Evolutionary conservation across 2,113 vertebrate species (phyloP).

Genomic region (Neopipo cinnamomea): DNA sequence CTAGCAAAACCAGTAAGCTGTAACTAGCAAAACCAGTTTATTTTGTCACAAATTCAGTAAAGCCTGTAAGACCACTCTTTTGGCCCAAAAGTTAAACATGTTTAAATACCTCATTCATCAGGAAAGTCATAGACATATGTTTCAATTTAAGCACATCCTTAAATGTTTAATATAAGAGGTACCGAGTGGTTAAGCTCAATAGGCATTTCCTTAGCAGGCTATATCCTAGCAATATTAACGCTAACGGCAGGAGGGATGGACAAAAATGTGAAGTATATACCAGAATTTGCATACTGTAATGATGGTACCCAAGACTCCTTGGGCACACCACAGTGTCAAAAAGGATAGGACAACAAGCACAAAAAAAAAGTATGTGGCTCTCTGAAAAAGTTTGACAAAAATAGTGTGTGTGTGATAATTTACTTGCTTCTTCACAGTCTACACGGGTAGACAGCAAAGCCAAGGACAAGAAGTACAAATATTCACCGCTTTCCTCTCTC

Average conservation of each 20-base stretch:
- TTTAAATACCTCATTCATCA: not conserved
- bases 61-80: not conserved
- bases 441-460: not conserved
- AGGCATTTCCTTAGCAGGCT: not conserved
- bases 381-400: not conserved
- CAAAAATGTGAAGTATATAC: not conserved
- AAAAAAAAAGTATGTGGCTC: not conserved
- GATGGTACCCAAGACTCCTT: not conserved
- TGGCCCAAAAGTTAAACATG: not conserved
- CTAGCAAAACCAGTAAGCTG: not conserved
- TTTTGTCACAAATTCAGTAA: not conserved
- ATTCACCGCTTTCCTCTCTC: not conserved
- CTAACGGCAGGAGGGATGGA: fast-evolving
- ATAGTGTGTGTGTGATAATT: not conserved
- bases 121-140: not conserved
- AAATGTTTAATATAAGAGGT: not conserved
- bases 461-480: not conserved
- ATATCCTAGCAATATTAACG: not conserved
- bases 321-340: not conserved
- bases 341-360: not conserved
- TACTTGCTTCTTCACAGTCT: not conserved
- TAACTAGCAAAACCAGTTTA: not conserved
- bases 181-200: not conserved
- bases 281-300: not conserved
- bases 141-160: not conserved